Evolutionary conservation across 53 echinoderm and acorn worm genomes (phyloP), one percentile per base, ranked within the genome.

Genomic region (Antedon mediterranea): DNA sequence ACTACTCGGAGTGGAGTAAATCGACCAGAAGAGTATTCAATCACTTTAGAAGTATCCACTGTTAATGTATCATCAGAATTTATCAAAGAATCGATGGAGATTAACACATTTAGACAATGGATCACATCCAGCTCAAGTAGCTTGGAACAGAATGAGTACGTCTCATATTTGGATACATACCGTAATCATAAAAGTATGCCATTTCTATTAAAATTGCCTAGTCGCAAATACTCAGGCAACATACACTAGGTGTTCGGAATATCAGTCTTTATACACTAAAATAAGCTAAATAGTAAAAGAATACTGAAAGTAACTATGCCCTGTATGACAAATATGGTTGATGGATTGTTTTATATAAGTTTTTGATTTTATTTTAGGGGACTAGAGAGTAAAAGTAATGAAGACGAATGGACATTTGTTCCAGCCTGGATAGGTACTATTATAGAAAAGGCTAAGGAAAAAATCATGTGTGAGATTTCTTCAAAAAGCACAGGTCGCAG

Each of bases 1-100:
- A 87, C 77, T 33, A 31, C 79, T 33, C 43, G 87, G 18, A 76
- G 43, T 30, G 90, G 87, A 28, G 79, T 79, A 37, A 42, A 78
- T 13, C 44, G 84, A 8, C 90, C 90, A 0, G 29, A 72, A 0
- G 78, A 87, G 75, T 57, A 57, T 57, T 57, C 23, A 26, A 15
- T 57, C 7, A 23, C 11, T 2, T 18, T 57, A 18, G 23, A 57
- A 57, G 14, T 57, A 23, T 57, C 57, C 9, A 57, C 57, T 57
- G 57, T 57, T 18, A 57, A 57, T 2, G 20, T 57, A 3, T 57
- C 57, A 23, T 57, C 57, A 57, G 23, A 57, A 2, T 57, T 57
- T 23, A 57, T 57, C 57, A 57, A 57, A 57, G 57, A 57, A 8
- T 57, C 57, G 23, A 57, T 57, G 20, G 57, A 57, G 20, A 57